Percentiles rank a stretch among this genome's conserved stretches.
These are phyloP conservation scores for Drosophila teissieri DNA, from an alignment of 1,140 invertebrate genomes.

Conservation along the genomic window DNA sequence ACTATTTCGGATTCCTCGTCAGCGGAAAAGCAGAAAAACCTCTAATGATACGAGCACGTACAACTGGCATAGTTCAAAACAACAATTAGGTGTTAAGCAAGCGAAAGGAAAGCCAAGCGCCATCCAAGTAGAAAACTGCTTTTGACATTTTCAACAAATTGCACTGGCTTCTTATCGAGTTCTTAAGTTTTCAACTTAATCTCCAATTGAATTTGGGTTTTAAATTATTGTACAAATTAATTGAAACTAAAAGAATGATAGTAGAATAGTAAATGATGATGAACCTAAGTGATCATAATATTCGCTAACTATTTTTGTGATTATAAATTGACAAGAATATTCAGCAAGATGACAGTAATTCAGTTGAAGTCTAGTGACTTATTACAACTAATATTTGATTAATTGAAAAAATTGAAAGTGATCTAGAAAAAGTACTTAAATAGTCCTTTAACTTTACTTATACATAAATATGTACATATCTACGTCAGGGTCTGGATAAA, in stretches of 20 bases:
- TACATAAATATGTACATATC: not conserved
- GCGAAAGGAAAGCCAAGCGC: not conserved
- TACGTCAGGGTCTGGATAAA: slow-evolving; percentile 9
- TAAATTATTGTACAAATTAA: too few species aligned
- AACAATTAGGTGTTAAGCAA: slow-evolving; percentile 16
- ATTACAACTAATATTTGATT: too few species aligned
- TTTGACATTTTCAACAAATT: slow-evolving; percentile 15
- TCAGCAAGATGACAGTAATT: too few species aligned
- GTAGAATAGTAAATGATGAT: too few species aligned
- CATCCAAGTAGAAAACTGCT: not conserved
- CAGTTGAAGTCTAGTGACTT: not conserved
- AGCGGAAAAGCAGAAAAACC: slow-evolving; percentile 25
- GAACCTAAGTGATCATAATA: too few species aligned
- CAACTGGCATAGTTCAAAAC: slow-evolving; percentile 10
- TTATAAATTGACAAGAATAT: too few species aligned
- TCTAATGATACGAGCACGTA: slow-evolving; percentile 23
- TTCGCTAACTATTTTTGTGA: too few species aligned
- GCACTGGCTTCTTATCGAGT: not conserved
- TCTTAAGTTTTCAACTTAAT: not conserved
- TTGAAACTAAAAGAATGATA: too few species aligned
- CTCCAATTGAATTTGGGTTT: too few species aligned
- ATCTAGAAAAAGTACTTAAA: not conserved
- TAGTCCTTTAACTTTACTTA: not conserved
- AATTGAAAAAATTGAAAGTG: not conserved
- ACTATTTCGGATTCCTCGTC: slow-evolving; percentile 14